phyloP scores from a whole-genome alignment of 2,888 invertebrate genomes.

The Rugalucina vietnamica region DNA sequence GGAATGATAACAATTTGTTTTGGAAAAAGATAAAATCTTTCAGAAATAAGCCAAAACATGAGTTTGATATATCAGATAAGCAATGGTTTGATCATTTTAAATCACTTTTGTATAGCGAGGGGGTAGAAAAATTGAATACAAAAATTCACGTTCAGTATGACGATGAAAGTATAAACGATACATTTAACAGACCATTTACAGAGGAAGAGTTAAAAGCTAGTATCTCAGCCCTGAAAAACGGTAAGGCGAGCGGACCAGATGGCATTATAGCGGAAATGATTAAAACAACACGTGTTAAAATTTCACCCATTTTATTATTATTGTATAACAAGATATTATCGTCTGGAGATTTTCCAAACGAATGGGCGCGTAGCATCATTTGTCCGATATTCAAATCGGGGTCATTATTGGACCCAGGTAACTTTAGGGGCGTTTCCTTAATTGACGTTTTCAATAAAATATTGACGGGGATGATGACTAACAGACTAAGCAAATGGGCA shows the following conservation, averaged over 20 bases:
- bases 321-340: background rate
- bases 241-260: background rate
- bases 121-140: background rate
- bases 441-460: background rate
- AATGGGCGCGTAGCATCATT: background rate
- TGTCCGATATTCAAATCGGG: background rate
- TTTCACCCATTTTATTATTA: background rate
- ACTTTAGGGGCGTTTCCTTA: constrained; percentile 5
- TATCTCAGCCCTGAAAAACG: background rate
- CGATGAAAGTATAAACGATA: background rate
- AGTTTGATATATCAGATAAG: background rate
- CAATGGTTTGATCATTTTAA: background rate
- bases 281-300: background rate
- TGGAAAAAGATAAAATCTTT: background rate
- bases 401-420: background rate
- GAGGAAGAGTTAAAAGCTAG: background rate
- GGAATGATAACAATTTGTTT: background rate
- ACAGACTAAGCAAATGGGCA: background rate
- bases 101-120: background rate
- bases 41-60: background rate
- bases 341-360: background rate
- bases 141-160: background rate
- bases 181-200: background rate
- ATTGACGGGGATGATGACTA: background rate
- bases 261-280: background rate